Percentiles rank a stretch among this genome's conserved stretches.
Evolutionary conservation across 92 coral and sea anemone species (phyloP).

Genomic region (Porites divaricata): DNA sequence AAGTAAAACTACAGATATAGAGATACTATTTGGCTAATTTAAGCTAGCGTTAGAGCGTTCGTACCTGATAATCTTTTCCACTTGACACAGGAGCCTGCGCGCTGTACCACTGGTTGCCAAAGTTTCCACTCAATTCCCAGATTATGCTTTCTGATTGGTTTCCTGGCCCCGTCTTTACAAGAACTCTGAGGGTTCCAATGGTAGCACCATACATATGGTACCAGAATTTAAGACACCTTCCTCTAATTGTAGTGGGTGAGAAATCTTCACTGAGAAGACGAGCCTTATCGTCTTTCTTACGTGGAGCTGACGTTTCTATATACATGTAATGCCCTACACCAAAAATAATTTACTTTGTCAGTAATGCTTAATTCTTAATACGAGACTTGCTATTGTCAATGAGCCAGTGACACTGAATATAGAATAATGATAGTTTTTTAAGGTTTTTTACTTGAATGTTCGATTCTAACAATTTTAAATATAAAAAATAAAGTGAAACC

Average conservation of each 20-base stretch:
- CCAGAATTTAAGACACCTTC: conserved; percentile 89
- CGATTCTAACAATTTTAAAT: no score
- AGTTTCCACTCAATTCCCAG: conserved; percentile 94
- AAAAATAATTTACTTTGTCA: not conserved
- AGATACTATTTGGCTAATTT: no score
- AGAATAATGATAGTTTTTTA: no score
- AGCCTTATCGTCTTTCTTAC: conserved; percentile 83
- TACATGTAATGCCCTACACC: conserved; percentile 88
- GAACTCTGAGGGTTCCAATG: conserved; percentile 81
- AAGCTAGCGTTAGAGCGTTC: not conserved
- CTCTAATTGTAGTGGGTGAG: conserved; percentile 51
- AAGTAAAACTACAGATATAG: no score
- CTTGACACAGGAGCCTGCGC: conserved; percentile 84
- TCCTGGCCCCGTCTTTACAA: conserved; percentile 86
- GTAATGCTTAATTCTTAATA: no score
- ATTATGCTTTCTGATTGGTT: conserved; percentile 82
- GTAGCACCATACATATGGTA: conserved; percentile 88
- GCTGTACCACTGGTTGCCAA: conserved; percentile 91
- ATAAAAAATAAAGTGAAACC: no score
- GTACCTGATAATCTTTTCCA: conserved; percentile 70
- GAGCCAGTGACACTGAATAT: no score
- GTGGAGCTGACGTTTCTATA: conserved; percentile 91
- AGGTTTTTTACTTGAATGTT: no score
- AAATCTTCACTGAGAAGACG: conserved; percentile 91
- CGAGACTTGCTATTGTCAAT: no score